Conservation (phyloP, 1,140 invertebrate genomes). For the Latrodectus geometricus region DNA sequence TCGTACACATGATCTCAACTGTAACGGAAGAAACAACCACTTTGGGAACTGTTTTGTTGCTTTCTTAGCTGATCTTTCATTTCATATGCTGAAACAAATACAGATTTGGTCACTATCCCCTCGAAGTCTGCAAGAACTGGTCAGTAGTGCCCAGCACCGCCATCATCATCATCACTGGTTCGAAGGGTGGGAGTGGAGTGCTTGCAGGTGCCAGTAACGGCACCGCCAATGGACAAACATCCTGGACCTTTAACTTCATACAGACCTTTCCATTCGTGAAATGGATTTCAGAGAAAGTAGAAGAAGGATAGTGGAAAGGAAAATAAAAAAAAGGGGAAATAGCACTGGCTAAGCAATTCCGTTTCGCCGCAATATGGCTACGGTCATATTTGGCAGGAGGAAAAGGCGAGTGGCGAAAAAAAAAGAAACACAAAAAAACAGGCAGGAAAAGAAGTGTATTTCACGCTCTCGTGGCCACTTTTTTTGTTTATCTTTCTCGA, state of each 20-base stretch:
- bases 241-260: slow-evolving; percentile 35
- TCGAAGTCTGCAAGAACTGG: neutral
- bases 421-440: neutral
- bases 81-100: neutral
- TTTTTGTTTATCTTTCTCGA: slow-evolving; percentile 59
- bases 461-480: slow-evolving; percentile 47
- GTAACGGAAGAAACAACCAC: no score
- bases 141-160: slow-evolving; percentile 18
- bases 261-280: slow-evolving; percentile 42
- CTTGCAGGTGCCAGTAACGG: slow-evolving; percentile 51
- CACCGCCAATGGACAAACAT: slow-evolving; percentile 40
- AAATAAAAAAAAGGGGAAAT: slow-evolving; percentile 23
- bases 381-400: slow-evolving; percentile 32
- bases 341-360: slow-evolving; percentile 43
- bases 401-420: neutral
- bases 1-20: no score
- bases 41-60: no score
- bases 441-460: slow-evolving; percentile 37
- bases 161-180: slow-evolving; percentile 34
- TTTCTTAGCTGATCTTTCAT: no score
- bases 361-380: slow-evolving; percentile 51
- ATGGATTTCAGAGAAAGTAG: slow-evolving; percentile 35
- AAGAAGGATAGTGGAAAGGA: slow-evolving; percentile 5
- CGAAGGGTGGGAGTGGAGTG: neutral
- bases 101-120: slow-evolving; percentile 24